Conservation (phyloP, 2,888 invertebrate species). For the Sinopyrophorus schimmeli region DNA sequence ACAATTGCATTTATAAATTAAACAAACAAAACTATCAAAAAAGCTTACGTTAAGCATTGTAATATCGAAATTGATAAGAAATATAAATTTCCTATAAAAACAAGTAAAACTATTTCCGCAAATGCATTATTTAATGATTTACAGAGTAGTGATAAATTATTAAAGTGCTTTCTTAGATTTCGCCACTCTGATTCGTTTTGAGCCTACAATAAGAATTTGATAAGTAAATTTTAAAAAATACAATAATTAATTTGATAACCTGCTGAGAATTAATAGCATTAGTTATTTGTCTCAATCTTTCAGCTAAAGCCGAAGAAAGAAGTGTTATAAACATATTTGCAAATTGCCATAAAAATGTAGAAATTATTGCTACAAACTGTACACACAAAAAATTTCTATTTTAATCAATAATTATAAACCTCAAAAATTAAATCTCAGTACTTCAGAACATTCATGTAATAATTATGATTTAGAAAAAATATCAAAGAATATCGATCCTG, state of each 20-base stretch:
- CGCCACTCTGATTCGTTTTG: constrained; percentile 16
- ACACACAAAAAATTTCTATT: no score
- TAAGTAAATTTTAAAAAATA: neutral
- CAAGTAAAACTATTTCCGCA: constrained; percentile 20
- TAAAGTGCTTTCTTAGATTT: constrained; percentile 20
- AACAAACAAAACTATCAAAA: neutral
- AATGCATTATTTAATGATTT: constrained; percentile 22
- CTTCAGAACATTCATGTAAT: no score
- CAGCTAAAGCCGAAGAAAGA: no score
- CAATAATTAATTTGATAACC: neutral
- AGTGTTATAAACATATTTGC: no score
- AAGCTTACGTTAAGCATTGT: constrained; percentile 21
- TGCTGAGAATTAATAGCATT: neutral
- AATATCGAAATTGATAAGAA: constrained; percentile 27
- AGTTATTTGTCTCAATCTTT: neutral
- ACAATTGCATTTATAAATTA: constrained; percentile 2
- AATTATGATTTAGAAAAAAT: no score
- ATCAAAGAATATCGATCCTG: no score
- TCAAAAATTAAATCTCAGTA: no score
- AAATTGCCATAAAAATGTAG: neutral
- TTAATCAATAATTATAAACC: no score
- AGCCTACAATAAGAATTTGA: constrained; percentile 11
- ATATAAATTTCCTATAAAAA: constrained; percentile 28
- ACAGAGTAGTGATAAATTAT: constrained; percentile 19
- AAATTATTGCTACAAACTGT: no score